Evolutionary conservation across 2,888 invertebrate species (phyloP), one percentile per base, ranked within the genome.

Genomic region (Listrodromus nycthemerus): DNA sequence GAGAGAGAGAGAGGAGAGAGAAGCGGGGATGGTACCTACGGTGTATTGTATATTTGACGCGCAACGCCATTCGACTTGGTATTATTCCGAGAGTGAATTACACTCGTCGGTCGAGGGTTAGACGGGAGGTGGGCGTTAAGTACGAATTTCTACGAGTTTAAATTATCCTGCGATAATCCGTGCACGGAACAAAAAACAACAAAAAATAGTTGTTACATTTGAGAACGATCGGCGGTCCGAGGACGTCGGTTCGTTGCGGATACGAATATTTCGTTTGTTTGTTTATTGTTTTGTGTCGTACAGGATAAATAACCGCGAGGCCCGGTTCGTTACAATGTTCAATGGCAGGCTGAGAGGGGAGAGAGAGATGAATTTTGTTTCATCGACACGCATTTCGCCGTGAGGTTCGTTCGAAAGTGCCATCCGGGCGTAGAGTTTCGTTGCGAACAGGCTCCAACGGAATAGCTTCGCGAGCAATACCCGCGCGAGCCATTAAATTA

Each of bases 401-500:
- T 73, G 63, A 74, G 80, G 80, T 81, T 50, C 76, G 52, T 80
- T 16, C 70, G 41, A 77, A 86, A 86, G 83, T 80, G 78, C 84
- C 79, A 80, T 84, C 82, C 78, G 79, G 75, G 65, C 80, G 58
- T 21, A 13, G 41, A 41, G 13, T 41, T 41, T 41, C 3, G 41
- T 41, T 41, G 41, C 13, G 3, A 41, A 41, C 41, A 41, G 41
- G 13, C 41, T 13, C 13, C 41, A 0, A 6, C 13, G 5, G 41
- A 13, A 13, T 13, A 13, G 13, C 41, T 13, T 41, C 13, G 13
- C 41, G 65, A n/a, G 37, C n/a, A 50, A 50, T 50, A 58, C 80
- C 48, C 80, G 65, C 80, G 65, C 69, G 77, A 85, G 90, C 88
- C 92, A 90, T 93, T 93, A 93, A 92, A 93, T 93, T 91, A 92